Percentiles rank a stretch among this genome's conserved stretches.
Evolutionary conservation across 2,113 vertebrate genomes (phyloP).

Genomic region (Myocastor coypus): DNA sequence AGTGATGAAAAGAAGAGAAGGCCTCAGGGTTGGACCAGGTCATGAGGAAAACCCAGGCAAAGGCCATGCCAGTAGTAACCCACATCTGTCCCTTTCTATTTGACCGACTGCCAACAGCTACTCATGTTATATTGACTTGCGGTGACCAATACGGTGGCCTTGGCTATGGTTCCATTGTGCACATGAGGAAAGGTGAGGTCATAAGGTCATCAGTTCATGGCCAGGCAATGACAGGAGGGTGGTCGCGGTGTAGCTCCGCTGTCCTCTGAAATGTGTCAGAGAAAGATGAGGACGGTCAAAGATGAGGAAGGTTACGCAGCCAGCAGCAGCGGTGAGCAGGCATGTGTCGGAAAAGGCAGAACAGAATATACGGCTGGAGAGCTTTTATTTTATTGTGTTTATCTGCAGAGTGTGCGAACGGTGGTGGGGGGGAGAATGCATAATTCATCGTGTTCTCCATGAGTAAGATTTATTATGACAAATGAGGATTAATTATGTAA

Average conservation of each 20-base stretch:
- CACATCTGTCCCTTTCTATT: rapidly evolving
- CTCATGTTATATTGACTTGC: rapidly evolving
- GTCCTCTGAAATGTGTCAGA: rapidly evolving
- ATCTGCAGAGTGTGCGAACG: rapidly evolving
- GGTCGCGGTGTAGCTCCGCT: rapidly evolving
- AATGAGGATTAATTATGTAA: not conserved
- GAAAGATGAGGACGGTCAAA: not conserved
- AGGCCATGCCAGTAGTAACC: not conserved
- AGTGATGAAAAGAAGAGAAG: not conserved
- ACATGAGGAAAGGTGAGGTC: not conserved
- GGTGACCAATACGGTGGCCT: not conserved
- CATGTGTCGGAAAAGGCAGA: rapidly evolving
- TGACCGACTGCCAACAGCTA: rapidly evolving
- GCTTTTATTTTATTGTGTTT: no score
- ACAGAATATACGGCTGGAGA: not conserved
- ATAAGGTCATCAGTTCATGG: no score
- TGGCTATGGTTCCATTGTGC: no score
- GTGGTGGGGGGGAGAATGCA: not conserved
- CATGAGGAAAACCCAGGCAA: rapidly evolving
- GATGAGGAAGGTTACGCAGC: rapidly evolving
- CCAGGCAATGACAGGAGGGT: rapidly evolving
- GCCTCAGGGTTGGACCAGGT: not conserved
- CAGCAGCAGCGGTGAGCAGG: rapidly evolving
- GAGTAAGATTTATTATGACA: not conserved
- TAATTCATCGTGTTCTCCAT: not conserved